phyloP scores from a whole-genome alignment of 1,140 invertebrate genomes.

The Berghia stephanieae region DNA sequence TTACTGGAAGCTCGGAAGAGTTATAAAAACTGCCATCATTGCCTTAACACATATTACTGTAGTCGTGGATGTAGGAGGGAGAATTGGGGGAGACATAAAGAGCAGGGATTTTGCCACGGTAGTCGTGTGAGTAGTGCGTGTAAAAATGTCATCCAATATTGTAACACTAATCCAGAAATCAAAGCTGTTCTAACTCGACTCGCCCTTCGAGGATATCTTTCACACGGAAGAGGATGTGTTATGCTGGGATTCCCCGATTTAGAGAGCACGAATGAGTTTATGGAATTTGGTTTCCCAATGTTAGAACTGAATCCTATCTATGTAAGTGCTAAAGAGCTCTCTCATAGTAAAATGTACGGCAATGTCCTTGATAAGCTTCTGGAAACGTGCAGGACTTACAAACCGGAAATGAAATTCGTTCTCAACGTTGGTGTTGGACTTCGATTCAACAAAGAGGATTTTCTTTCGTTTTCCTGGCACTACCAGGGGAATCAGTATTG shows the following conservation, averaged over 20 bases:
- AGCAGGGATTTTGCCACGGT: conserved; percentile 80
- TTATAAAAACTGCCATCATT: conserved; percentile 93
- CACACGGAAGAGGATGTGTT: conserved; percentile 88
- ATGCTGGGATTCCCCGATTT: conserved; percentile 79
- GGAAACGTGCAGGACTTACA: conserved; percentile 77
- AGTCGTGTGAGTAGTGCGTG: conserved; percentile 83
- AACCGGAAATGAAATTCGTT: conserved; percentile 85
- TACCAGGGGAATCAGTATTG: too few species aligned
- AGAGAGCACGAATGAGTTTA: conserved; percentile 37
- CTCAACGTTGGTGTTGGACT: conserved; percentile 90
- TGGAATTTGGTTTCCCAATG: conserved; percentile 31
- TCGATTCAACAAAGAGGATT: not conserved
- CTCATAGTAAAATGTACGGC: conserved; percentile 35
- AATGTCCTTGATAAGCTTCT: conserved; percentile 32
- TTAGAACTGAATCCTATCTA: conserved; percentile 40
- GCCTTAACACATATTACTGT: conserved; percentile 78
- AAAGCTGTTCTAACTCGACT: conserved; percentile 41
- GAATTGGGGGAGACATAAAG: conserved; percentile 91
- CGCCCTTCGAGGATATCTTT: conserved; percentile 52
- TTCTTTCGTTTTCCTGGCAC: not conserved
- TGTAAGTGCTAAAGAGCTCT: conserved; percentile 34
- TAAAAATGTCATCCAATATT: conserved; percentile 84
- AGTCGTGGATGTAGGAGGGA: conserved; percentile 82
- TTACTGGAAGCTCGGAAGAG: conserved; percentile 69
- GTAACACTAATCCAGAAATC: conserved; percentile 58